Conservation (phyloP, 1,140 invertebrate species). For the Drosophila sproati region DNA sequence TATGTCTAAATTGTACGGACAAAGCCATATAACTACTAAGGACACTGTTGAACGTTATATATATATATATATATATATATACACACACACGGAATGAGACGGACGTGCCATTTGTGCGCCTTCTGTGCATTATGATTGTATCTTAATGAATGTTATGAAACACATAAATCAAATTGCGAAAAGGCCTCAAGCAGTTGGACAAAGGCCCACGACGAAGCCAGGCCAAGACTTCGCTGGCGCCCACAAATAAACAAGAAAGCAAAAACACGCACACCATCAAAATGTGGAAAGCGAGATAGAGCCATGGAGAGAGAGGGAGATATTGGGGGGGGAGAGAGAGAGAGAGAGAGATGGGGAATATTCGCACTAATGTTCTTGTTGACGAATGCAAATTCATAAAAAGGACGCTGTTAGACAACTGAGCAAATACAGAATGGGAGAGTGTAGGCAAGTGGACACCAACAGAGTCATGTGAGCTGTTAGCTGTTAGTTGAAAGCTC, state of each 20-base stretch:
- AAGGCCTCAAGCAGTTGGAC: conserved; percentile 72
- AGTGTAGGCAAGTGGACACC: background rate
- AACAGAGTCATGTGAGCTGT: conserved; percentile 26
- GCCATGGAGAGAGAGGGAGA: background rate
- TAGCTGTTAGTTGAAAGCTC: conserved; percentile 3
- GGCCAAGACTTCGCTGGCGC: conserved; percentile 4
- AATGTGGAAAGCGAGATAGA: background rate
- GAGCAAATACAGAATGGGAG: background rate
- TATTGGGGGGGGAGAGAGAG: background rate
- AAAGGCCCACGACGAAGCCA: conserved; percentile 46
- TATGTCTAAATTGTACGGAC: conserved; percentile 26
- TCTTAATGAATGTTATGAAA: conserved; percentile 81
- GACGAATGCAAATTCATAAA: conserved; percentile 75
- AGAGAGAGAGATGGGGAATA: conserved; percentile 1
- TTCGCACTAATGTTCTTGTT: conserved; percentile 58
- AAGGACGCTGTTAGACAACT: conserved; percentile 30
- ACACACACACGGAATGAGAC: background rate
- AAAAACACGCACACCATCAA: conserved; percentile 17
- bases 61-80: background rate
- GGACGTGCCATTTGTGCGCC: conserved; percentile 46
- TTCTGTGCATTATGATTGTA: conserved; percentile 78
- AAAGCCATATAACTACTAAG: conserved; percentile 23
- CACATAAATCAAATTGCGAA: conserved; percentile 81
- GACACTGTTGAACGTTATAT: conserved; percentile 30
- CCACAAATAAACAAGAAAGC: conserved; percentile 48